Percentiles rank a stretch among this genome's conserved stretches.
These are phyloP conservation scores for Craseonycteris thonglongyai DNA, from an alignment of 2,113 vertebrate genomes.

Conservation along the genomic window DNA sequence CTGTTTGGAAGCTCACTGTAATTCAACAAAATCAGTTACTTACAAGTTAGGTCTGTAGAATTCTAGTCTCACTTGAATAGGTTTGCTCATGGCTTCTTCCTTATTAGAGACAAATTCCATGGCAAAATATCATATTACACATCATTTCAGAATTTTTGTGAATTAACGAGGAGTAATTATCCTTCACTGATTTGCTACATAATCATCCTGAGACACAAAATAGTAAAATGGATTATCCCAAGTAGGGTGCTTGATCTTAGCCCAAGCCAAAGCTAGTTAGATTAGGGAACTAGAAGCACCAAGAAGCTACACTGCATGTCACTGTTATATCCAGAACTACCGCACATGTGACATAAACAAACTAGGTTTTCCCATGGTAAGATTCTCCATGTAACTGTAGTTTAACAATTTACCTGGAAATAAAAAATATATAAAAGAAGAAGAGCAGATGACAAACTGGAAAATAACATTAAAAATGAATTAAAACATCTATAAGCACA, in stretches of 20 bases:
- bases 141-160: conserved; percentile 20
- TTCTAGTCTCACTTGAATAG: conserved; percentile 22
- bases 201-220: background rate
- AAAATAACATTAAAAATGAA: conserved; percentile 21
- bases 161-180: conserved; percentile 3
- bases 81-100: background rate
- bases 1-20: conserved; percentile 38
- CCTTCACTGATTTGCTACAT: background rate
- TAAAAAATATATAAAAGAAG: conserved; percentile 31
- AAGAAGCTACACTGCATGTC: background rate
- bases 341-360: conserved; percentile 41
- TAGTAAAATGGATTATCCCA: background rate
- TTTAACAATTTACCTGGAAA: conserved; percentile 54
- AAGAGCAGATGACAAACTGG: conserved; percentile 3
- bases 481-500: background rate
- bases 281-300: background rate
- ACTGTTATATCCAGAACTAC: background rate
- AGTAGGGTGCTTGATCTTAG: background rate
- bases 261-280: conserved; percentile 28
- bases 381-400: background rate
- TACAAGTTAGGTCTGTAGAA: background rate
- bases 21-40: background rate
- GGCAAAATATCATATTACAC: background rate
- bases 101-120: conserved; percentile 29
- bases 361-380: conserved; percentile 29